These are phyloP conservation scores for Trissolcus basalis DNA, from an alignment of 1,140 invertebrate genomes.

Conservation along the genomic window DNA sequence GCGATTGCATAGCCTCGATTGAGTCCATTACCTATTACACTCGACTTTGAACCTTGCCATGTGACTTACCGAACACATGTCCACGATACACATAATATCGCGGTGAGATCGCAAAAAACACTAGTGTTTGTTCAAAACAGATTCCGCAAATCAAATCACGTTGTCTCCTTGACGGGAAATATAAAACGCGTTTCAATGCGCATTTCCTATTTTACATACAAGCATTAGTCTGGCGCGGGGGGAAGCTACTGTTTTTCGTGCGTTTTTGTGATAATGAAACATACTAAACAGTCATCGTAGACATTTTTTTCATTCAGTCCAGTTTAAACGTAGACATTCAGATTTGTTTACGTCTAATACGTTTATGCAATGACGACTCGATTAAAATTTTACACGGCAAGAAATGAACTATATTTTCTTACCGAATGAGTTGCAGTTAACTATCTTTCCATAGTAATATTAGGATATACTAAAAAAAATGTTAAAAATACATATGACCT, in stretches of 20 bases:
- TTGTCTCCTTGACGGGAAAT: slow-evolving; percentile 49
- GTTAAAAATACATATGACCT: too few relatives aligned
- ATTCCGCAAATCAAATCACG: slow-evolving; percentile 49
- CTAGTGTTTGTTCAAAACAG: slow-evolving; percentile 37
- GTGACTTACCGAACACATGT: slow-evolving; percentile 40
- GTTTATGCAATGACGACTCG: too few relatives aligned
- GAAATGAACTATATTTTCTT: too few relatives aligned
- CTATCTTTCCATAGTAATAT: too few relatives aligned
- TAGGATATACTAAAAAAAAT: too few relatives aligned
- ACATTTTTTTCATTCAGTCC: too few relatives aligned
- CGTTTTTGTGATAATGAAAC: not conserved
- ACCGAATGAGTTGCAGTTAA: too few relatives aligned
- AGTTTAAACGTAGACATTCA: too few relatives aligned
- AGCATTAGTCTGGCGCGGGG: not conserved
- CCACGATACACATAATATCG: slow-evolving; percentile 21
- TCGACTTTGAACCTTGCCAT: slow-evolving; percentile 32
- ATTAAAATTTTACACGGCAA: too few relatives aligned
- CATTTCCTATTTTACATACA: not conserved
- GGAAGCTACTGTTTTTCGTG: not conserved
- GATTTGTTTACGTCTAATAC: too few relatives aligned
- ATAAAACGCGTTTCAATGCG: slow-evolving; percentile 4
- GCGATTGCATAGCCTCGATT: not conserved
- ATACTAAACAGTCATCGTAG: not conserved
- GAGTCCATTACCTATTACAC: slow-evolving; percentile 24
- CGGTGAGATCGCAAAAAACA: slow-evolving; percentile 30